A percentile compares a stretch with the other conserved stretches of the same genome.
These are phyloP conservation scores for Sycophila sp. DNA, from an alignment of 1,140 invertebrate species.

Conservation along the genomic window DNA sequence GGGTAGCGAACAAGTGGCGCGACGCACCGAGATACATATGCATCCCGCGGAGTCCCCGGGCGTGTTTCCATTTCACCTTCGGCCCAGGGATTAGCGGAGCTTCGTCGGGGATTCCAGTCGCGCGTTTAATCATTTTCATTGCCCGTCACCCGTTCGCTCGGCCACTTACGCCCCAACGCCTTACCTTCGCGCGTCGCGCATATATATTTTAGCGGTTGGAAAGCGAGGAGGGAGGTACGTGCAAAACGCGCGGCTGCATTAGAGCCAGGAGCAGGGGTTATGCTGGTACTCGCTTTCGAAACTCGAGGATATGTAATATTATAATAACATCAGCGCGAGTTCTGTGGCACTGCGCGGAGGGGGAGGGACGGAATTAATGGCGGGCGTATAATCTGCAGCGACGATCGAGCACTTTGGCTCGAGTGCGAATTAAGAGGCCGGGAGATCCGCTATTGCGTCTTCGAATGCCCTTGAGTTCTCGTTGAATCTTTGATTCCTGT, in stretches of 20 bases:
- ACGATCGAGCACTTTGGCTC: slow-evolving; percentile 15
- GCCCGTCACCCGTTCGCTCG: slow-evolving; percentile 24
- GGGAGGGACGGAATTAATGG: background rate
- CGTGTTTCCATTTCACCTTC: slow-evolving; percentile 53
- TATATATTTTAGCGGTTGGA: background rate
- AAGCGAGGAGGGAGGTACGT: background rate
- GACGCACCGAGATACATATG: too few relatives aligned
- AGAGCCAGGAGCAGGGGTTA: too few relatives aligned
- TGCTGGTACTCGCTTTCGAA: background rate
- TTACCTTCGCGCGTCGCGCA: slow-evolving; percentile 9
- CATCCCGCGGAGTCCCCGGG: background rate
- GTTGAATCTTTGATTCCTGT: too few relatives aligned
- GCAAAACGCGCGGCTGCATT: too few relatives aligned
- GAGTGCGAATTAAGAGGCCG: too few relatives aligned
- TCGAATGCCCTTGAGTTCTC: too few relatives aligned
- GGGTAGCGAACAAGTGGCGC: too few relatives aligned
- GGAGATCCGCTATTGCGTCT: too few relatives aligned
- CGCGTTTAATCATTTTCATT: slow-evolving; percentile 58
- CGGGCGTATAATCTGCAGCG: background rate
- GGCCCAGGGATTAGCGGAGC: slow-evolving; percentile 55
- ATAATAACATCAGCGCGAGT: slow-evolving; percentile 15
- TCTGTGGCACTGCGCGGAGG: background rate
- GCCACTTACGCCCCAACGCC: slow-evolving; percentile 11
- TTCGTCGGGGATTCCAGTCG: slow-evolving; percentile 53
- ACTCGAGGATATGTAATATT: slow-evolving; percentile 35